Percentiles rank a stretch among this genome's conserved stretches.
Conservation (phyloP, 2,888 invertebrate species). For the Drosophila lutescens region DNA sequence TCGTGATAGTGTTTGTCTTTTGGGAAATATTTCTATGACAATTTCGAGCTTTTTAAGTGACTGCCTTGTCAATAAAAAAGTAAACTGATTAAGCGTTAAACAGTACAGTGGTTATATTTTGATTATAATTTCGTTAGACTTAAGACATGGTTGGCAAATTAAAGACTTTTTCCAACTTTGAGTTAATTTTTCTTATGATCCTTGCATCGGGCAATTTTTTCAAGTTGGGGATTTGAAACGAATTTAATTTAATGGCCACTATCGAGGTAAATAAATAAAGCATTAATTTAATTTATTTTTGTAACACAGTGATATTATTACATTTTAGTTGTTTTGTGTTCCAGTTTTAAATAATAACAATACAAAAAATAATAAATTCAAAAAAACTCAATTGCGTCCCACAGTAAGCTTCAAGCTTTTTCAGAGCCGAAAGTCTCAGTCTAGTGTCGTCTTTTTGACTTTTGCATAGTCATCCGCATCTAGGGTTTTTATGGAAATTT, state of each 20-base stretch:
- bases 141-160: not conserved
- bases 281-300: too few relatives aligned
- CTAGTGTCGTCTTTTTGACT: slow-evolving; percentile 27
- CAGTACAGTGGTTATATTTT: slow-evolving; percentile 2
- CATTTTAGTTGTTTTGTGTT: too few relatives aligned
- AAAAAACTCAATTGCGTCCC: not conserved
- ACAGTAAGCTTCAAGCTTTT: slow-evolving; percentile 11
- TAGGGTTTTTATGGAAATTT: slow-evolving; percentile 15
- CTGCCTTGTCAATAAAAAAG: slow-evolving; percentile 29
- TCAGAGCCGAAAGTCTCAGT: not conserved
- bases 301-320: too few relatives aligned
- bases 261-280: too few relatives aligned
- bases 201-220: too few relatives aligned
- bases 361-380: too few relatives aligned
- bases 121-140: not conserved
- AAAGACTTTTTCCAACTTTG: too few relatives aligned
- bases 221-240: too few relatives aligned
- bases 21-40: slow-evolving; percentile 9
- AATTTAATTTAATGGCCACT: too few relatives aligned
- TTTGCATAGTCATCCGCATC: slow-evolving; percentile 40
- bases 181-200: too few relatives aligned
- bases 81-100: slow-evolving; percentile 3
- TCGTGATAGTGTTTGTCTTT: slow-evolving; percentile 1
- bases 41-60: slow-evolving; percentile 21
- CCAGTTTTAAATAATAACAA: too few relatives aligned